Evolutionary conservation across 2,888 invertebrate species (phyloP).

Genomic region (Fragum fragum): DNA sequence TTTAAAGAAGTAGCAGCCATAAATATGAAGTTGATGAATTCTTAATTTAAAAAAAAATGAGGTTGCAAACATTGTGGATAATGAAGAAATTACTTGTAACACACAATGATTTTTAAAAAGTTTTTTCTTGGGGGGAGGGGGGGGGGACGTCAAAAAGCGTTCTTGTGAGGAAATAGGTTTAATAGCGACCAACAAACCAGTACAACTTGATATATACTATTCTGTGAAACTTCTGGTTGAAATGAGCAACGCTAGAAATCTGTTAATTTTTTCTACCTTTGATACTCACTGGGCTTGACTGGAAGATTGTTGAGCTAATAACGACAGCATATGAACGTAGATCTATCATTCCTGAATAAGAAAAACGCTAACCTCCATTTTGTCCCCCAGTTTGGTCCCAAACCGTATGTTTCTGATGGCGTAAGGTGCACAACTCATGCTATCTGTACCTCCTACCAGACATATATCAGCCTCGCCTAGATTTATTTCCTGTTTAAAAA

Average conservation of each 20-base stretch:
- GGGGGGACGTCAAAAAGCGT: too few relatives aligned
- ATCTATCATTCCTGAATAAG: neutral
- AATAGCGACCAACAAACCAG: too few relatives aligned
- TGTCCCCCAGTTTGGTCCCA: constrained; percentile 94
- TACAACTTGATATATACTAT: too few relatives aligned
- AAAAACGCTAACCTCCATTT: constrained; percentile 86
- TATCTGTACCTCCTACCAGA: constrained; percentile 97
- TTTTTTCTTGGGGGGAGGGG: too few relatives aligned
- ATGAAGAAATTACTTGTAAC: neutral
- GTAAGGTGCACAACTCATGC: constrained; percentile 97
- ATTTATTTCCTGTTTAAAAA: constrained; percentile 91
- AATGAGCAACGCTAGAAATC: too few relatives aligned
- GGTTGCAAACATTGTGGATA: neutral
- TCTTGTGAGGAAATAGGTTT: too few relatives aligned
- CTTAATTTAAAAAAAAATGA: too few relatives aligned
- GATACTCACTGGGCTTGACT: too few relatives aligned
- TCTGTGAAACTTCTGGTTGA: too few relatives aligned
- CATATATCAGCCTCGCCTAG: constrained; percentile 94
- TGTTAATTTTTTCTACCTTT: neutral
- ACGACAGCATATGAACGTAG: neutral
- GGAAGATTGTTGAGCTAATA: neutral
- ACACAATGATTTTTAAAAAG: too few relatives aligned
- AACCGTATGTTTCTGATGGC: constrained; percentile 93
- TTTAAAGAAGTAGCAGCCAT: too few relatives aligned
- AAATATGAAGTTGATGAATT: too few relatives aligned